Base-by-base conservation (phyloP, 64 coral and sea anemone species). In the Orbicella faveolata region DNA sequence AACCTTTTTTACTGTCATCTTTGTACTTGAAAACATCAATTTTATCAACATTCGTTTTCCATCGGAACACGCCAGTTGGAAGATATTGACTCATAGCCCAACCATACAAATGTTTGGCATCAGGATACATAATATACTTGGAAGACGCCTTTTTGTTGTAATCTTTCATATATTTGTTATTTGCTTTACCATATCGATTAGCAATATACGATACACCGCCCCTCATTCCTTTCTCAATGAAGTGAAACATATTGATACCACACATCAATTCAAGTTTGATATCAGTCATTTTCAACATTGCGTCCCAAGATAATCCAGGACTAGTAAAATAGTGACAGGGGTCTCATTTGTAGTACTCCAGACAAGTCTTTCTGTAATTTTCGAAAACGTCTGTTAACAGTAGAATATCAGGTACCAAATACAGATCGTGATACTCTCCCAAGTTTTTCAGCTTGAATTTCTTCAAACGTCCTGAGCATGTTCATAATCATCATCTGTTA, bases 371-470 rank as follows among this genome's bases (percentile, higher is more conserved):
- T 37, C 77, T 79, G 34, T 10, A 79, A 26, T 33, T 79, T 52
- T 79, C 77, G 34, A 79, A 79, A 12, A 83, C 52, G 19, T 83
- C 80, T 20, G 80, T n/a, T 34, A 83, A 34, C 19, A 83, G 19
- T 18, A 83, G 10, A 4, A 83, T 34, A 54, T 83, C 80, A 62
- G 44, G 30, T 16, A 1, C 5, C 2, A 83, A 52, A 34, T 83
- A 83, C 3, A 83, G 2, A 25, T 83, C 52, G 19, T 83, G 80
- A 15, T 83, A 83, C 4, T 83, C 80, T 12, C 80, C 80, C 80
- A 83, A 61, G 2, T n/a, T 33, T 59, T 83, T n/a, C 18, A 61
- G 41, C 80, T 52, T 16, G 6, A 23, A 61, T 37, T 4, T 34
- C 61, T 81, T 10, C 80, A 83, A 1, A 83, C 80, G 4, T 59